These are phyloP conservation scores for Nycticryphes semicollaris DNA, from an alignment of 2,113 vertebrate species.

Conservation along the genomic window DNA sequence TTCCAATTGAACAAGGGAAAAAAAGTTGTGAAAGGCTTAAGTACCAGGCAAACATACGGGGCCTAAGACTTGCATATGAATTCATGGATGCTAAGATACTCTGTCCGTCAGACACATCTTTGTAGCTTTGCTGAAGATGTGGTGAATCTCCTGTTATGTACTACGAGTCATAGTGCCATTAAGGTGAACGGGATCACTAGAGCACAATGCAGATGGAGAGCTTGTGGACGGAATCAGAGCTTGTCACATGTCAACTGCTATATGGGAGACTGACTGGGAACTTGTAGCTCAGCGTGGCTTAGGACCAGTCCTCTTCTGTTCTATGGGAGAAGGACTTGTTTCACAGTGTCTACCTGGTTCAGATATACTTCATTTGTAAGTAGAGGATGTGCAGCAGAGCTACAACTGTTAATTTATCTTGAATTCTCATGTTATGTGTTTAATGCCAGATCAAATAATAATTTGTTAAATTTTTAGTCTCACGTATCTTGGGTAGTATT, in stretches of 20 bases:
- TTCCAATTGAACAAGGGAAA: neutral
- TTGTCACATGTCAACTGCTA: neutral
- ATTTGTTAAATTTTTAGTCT: neutral
- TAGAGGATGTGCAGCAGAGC: neutral
- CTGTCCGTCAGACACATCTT: neutral
- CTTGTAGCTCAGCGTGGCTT: neutral
- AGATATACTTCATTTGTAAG: neutral
- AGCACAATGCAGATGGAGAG: neutral
- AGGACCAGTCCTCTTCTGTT: neutral
- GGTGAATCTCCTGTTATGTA: neutral
- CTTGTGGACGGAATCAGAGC: neutral
- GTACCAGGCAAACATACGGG: neutral
- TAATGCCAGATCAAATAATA: neutral
- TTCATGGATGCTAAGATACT: neutral
- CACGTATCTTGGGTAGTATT: neutral
- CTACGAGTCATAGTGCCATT: neutral
- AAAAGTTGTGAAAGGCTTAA: neutral
- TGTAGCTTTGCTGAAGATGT: neutral
- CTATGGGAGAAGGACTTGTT: neutral
- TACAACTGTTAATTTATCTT: neutral
- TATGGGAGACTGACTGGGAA: neutral
- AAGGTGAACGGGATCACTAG: neutral
- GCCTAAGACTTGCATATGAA: neutral
- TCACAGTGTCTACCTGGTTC: neutral
- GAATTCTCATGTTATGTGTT: neutral